These are phyloP conservation scores for Toxonevra muliebris DNA, from an alignment of 2,888 invertebrate species.

Conservation along the genomic window DNA sequence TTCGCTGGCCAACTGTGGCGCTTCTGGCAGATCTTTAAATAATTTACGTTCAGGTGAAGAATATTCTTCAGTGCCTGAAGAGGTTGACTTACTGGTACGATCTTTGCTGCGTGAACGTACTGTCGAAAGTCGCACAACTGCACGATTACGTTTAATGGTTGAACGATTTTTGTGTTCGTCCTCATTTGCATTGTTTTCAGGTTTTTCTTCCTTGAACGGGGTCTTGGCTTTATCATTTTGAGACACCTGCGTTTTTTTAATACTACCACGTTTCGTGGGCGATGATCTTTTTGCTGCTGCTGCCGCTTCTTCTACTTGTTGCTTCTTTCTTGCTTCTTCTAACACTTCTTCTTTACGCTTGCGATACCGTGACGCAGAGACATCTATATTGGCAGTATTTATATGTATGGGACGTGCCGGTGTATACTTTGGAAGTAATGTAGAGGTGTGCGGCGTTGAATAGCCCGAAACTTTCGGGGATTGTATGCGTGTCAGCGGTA, in stretches of 20 bases:
- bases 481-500: constrained; percentile 66
- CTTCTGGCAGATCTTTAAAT: constrained; percentile 46
- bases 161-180: constrained; percentile 61
- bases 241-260: constrained; percentile 25
- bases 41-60: constrained; percentile 42
- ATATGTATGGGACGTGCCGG: constrained; percentile 76
- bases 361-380: constrained; percentile 72
- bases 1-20: constrained; percentile 66
- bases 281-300: constrained; percentile 19
- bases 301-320: constrained; percentile 21
- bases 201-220: constrained; percentile 22
- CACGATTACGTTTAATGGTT: constrained; percentile 76
- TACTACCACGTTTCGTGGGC: constrained; percentile 22
- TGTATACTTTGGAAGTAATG: constrained; percentile 61
- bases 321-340: constrained; percentile 20
- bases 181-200: constrained; percentile 21
- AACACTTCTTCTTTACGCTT: constrained; percentile 20
- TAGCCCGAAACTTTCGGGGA: constrained; percentile 68
- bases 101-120: constrained; percentile 64
- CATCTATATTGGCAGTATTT: constrained; percentile 87
- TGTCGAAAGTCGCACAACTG: constrained; percentile 79
- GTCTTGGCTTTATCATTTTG: not conserved
- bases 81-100: constrained; percentile 21
- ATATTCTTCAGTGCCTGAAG: constrained; percentile 26
- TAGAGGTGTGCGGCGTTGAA: constrained; percentile 50